Evolutionary conservation across 2,888 invertebrate species (phyloP), one percentile per base, ranked within the genome.

Genomic region (Agrotis segetum): DNA sequence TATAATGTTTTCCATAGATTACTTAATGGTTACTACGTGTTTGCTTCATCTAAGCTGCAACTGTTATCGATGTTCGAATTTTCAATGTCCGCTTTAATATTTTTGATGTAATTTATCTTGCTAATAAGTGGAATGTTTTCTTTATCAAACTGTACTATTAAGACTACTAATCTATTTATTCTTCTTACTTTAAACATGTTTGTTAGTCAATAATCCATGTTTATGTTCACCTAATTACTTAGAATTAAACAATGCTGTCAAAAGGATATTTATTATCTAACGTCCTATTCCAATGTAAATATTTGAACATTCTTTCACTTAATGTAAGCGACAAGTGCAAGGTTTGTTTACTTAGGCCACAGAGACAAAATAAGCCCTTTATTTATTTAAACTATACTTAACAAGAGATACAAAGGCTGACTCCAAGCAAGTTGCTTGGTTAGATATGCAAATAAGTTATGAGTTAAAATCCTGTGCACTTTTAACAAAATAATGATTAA

Each of bases 241-340:
- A 64, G 6, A 21, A 29, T 7, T 14, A 11, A 71, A 61, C 13
- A 56, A 47, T 50, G 47, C 53, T 60, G 9, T 11, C 63, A 21
- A 3, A 50, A 1, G 6, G 6, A 47, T 59, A 50, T 40, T 34
- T 40, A 11, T 40, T 40, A 40, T 46, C 34, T 34, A 19, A 56
- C 58, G 17, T 49, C 9, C 21, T 58, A 9, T 24, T 11, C 17
- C 24, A 53, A 5, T 34, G 44, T 64, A 50, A 80, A 80, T 68
- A 60, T 75, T 64, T 75, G 21, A 0, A 64, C 3, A 52, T 60
- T 49, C 0, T 47, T 49, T 65, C 44, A 17, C 17, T 44, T 0
- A 46, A 4, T 21, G 13, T 13, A 44, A 29, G 34, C 3, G n/a
- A 46, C 53, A 77, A 71, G 71, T 60, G 44, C 13, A 60, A 24